Percentiles rank a stretch among this genome's conserved stretches.
Evolutionary conservation across 2,888 invertebrate species (phyloP).

Genomic region (Acanthosepion lycidas): DNA sequence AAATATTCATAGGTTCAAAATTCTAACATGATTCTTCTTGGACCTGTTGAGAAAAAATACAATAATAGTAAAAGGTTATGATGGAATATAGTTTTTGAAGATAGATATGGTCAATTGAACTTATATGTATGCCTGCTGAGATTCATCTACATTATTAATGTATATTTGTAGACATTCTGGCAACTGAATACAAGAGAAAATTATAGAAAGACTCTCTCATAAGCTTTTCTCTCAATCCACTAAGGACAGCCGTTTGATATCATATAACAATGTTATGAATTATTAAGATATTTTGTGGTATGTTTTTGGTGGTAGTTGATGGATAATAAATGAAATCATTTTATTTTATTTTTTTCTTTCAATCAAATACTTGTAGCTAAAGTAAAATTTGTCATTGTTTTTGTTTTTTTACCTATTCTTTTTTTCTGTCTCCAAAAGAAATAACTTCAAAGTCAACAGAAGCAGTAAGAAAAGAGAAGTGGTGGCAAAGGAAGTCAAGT

Average conservation of each 20-base stretch:
- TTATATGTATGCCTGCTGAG: background rate
- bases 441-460: too few relatives aligned
- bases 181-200: background rate
- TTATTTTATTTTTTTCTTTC: background rate
- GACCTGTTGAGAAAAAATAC: background rate
- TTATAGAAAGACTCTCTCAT: background rate
- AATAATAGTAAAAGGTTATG: background rate
- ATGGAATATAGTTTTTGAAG: background rate
- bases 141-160: background rate
- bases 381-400: background rate
- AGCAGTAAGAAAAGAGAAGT: too few relatives aligned
- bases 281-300: conserved; percentile 15
- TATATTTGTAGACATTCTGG: background rate
- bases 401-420: background rate
- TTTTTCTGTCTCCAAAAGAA: too few relatives aligned
- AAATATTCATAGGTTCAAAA: background rate
- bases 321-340: background rate
- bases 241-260: background rate
- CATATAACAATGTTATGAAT: background rate
- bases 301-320: background rate
- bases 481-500: too few relatives aligned
- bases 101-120: conserved; percentile 33
- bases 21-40: background rate
- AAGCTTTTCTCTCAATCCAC: background rate
- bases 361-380: background rate